These are phyloP conservation scores for Phocides pigmalion DNA, from an alignment of 1,140 invertebrate species.

Conservation along the genomic window DNA sequence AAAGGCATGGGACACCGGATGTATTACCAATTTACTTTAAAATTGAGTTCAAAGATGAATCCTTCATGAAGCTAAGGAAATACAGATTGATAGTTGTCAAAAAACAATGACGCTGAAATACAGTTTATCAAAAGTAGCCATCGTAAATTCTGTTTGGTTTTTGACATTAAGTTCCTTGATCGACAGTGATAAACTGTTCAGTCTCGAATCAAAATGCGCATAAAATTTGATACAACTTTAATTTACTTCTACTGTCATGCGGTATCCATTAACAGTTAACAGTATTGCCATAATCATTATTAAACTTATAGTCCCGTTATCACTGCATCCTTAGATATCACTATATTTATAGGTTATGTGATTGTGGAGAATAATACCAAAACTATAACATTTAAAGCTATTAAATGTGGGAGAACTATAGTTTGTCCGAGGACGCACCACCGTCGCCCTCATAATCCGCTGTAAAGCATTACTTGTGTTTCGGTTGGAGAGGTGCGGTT, in stretches of 20 bases:
- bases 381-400: too few relatives aligned
- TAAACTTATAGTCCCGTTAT: too few relatives aligned
- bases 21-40: slow-evolving; percentile 25
- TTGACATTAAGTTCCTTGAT: slow-evolving; percentile 9
- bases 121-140: slow-evolving; percentile 8
- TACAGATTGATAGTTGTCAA: slow-evolving; percentile 6
- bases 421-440: too few relatives aligned
- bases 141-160: slow-evolving; percentile 7
- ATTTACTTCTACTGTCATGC: not conserved
- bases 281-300: not conserved
- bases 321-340: too few relatives aligned
- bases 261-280: not conserved
- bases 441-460: too few relatives aligned
- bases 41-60: slow-evolving; percentile 25
- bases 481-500: too few relatives aligned
- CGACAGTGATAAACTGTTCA: not conserved
- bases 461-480: too few relatives aligned
- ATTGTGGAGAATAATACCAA: too few relatives aligned
- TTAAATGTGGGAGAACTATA: too few relatives aligned
- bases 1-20: slow-evolving; percentile 26
- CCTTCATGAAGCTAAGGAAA: slow-evolving; percentile 17
- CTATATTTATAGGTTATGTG: too few relatives aligned
- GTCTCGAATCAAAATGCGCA: not conserved
- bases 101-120: slow-evolving; percentile 4
- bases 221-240: not conserved